Percentiles rank a stretch among this genome's conserved stretches.
phyloP scores from a whole-genome alignment of 2,888 invertebrate species.

The Octonoba sinensis region DNA sequence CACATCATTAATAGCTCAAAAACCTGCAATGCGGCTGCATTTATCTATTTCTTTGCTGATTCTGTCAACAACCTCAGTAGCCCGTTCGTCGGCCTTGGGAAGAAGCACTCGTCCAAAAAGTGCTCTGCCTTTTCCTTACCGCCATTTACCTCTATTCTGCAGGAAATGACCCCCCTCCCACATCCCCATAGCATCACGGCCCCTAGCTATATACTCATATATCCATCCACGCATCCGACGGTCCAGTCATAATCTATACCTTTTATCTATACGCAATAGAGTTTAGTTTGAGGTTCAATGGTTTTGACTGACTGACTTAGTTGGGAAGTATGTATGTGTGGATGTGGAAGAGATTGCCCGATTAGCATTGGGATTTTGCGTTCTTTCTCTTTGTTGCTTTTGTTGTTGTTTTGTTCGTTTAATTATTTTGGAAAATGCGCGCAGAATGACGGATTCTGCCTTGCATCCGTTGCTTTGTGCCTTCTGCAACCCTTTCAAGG shows the following conservation, averaged over 20 bases:
- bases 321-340: conserved; percentile 40
- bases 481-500: too few relatives aligned
- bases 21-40: conserved; percentile 34
- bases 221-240: conserved; percentile 31
- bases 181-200: conserved; percentile 20
- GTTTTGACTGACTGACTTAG: conserved; percentile 50
- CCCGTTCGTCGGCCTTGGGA: conserved; percentile 64
- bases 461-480: conserved; percentile 21
- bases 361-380: conserved; percentile 24
- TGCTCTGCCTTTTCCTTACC: conserved; percentile 37
- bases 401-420: conserved; percentile 11
- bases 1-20: conserved; percentile 49
- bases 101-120: conserved; percentile 47
- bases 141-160: conserved; percentile 44
- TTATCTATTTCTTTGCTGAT: conserved; percentile 15
- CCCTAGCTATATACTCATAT: conserved; percentile 23
- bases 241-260: conserved; percentile 37
- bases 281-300: conserved; percentile 46
- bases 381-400: conserved; percentile 7
- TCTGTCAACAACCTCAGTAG: conserved; percentile 57
- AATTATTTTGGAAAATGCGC: conserved; percentile 13
- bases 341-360: conserved; percentile 34
- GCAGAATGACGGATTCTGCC: not conserved
- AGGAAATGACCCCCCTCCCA: conserved; percentile 47
- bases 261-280: conserved; percentile 41